Percentiles rank a stretch among this genome's conserved stretches.
phyloP scores from a whole-genome alignment of 2,888 invertebrate species.

The Trissolcus japonicus region DNA sequence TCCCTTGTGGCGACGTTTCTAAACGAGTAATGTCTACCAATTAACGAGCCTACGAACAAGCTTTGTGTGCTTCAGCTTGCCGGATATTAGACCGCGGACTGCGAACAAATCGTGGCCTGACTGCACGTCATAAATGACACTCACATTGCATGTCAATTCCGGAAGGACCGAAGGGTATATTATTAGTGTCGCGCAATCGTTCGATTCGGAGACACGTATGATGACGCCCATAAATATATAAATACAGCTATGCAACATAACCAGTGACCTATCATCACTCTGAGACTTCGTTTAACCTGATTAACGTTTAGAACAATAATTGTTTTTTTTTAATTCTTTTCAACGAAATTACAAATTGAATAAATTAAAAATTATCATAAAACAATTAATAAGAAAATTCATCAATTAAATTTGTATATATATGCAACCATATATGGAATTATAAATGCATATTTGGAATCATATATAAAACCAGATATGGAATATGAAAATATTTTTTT shows the following conservation, averaged over 20 bases:
- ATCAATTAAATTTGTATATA: too few species aligned
- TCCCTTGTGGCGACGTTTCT: slow-evolving; percentile 41
- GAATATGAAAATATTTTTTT: too few species aligned
- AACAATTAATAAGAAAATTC: slow-evolving; percentile 27
- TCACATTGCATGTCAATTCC: slow-evolving; percentile 40
- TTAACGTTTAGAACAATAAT: slow-evolving; percentile 1
- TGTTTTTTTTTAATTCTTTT: too few species aligned
- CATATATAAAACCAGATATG: too few species aligned
- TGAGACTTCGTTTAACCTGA: slow-evolving; percentile 60
- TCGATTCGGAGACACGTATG: slow-evolving; percentile 59
- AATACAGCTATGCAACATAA: slow-evolving; percentile 62
- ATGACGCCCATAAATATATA: slow-evolving; percentile 62
- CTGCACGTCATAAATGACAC: slow-evolving; percentile 46
- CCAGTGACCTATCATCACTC: slow-evolving; percentile 52
- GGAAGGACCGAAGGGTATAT: slow-evolving; percentile 52
- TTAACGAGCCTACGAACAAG: slow-evolving; percentile 38
- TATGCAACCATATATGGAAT: slow-evolving; percentile 6
- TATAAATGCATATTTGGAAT: slow-evolving; percentile 13
- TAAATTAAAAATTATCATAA: not conserved
- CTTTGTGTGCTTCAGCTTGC: slow-evolving; percentile 42
- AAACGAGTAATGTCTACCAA: slow-evolving; percentile 42
- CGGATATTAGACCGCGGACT: slow-evolving; percentile 57
- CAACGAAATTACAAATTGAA: too few species aligned
- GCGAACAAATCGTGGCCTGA: slow-evolving; percentile 30
- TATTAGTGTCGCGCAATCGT: slow-evolving; percentile 55